phyloP scores from a whole-genome alignment of 2,113 vertebrate genomes.

The Turnix velox region DNA sequence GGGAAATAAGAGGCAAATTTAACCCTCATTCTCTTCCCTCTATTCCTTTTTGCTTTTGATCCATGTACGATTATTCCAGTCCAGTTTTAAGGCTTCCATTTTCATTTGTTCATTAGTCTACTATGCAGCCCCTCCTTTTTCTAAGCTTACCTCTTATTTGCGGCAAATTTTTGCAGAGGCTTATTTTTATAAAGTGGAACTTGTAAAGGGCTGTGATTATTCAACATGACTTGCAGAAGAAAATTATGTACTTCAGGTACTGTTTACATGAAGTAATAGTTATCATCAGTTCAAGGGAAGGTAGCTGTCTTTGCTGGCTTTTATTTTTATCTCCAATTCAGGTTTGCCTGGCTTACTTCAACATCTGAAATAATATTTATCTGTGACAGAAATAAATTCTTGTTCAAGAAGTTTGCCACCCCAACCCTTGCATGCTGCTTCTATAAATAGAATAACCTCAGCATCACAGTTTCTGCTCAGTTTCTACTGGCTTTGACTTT shows the following conservation, averaged over 20 bases:
- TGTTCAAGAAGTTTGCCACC: not conserved
- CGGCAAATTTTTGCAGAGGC: not conserved
- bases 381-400: not conserved
- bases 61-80: not conserved
- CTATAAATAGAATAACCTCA: slow-evolving; percentile 47
- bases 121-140: not conserved
- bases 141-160: not conserved
- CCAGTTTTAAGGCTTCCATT: not conserved
- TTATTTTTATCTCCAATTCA: not conserved
- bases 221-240: not conserved
- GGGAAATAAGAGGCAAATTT: not conserved
- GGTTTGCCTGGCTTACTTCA: not conserved
- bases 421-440: not conserved
- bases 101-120: not conserved
- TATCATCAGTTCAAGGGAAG: not conserved
- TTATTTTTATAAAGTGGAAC: not conserved
- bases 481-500: slow-evolving; percentile 57
- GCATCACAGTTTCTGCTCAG: slow-evolving; percentile 2
- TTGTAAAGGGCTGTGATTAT: not conserved
- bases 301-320: not conserved
- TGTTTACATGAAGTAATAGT: not conserved
- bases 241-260: not conserved
- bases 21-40: not conserved
- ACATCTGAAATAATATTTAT: not conserved
- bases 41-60: not conserved